These are phyloP conservation scores for Cavia aperea DNA, from an alignment of 2,113 vertebrate genomes.

Conservation along the genomic window DNA sequence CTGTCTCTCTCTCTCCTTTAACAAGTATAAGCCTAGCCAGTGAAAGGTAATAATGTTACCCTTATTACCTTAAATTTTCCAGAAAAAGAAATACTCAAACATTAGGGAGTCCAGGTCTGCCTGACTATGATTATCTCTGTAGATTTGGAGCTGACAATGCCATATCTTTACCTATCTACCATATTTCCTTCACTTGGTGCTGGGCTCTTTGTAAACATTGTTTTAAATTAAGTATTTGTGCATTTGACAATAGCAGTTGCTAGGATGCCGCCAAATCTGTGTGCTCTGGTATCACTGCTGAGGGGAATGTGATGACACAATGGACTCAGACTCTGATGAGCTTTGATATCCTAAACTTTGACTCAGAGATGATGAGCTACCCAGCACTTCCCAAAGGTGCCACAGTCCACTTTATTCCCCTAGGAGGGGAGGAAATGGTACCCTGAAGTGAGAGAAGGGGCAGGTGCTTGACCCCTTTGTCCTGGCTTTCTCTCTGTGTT, in stretches of 20 bases:
- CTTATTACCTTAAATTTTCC: not conserved
- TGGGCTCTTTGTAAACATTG: not conserved
- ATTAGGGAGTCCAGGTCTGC: not conserved
- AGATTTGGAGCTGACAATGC: not conserved
- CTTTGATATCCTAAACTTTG: not conserved
- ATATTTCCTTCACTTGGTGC: not conserved
- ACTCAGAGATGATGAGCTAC: not conserved
- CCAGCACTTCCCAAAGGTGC: not conserved
- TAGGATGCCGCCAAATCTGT: not conserved
- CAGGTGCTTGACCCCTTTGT: not conserved
- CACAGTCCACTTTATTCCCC: not conserved
- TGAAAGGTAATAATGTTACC: not conserved
- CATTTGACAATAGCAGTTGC: not conserved
- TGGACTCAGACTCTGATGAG: not conserved
- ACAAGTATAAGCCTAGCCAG: not conserved
- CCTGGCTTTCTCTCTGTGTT: not conserved
- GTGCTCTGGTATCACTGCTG: not conserved
- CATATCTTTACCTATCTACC: not conserved
- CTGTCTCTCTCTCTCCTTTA: not conserved
- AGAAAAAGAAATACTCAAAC: not conserved
- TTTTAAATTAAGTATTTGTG: not conserved
- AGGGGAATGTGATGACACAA: not conserved
- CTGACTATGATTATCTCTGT: not conserved
- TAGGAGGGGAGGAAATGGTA: rapidly evolving
- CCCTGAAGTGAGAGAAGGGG: not conserved